Base-by-base conservation (phyloP, 2,888 invertebrate genomes). In the Tanypteryx hageni region DNA sequence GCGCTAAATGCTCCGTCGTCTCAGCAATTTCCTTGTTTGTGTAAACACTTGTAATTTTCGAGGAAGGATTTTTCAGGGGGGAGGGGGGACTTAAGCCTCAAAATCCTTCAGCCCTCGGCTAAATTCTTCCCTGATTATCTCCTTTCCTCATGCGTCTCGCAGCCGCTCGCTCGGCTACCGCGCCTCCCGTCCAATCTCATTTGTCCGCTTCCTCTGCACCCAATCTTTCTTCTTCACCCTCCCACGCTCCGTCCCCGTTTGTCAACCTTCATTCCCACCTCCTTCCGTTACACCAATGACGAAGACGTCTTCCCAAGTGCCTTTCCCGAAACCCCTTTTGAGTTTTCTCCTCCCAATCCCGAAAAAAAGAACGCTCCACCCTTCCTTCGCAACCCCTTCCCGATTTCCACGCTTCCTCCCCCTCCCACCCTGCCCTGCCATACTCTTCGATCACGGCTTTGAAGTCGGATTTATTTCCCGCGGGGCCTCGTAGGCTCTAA, bases 381-480 rank as follows among this genome's bases (percentile, higher is more conserved):
- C 44, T 5, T 44, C 5, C 44, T 5, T 44, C 5, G 1, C 44
- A 44, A 44, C 44, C 44, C 44, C 44, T 44, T 44, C 44, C 44
- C 44, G 44, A 44, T 44, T 44, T 44, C 44, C 44, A 44, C 44
- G 31, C 11, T 31, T 13, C 31, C 44, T 18, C 82, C 44, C 44
- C 44, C 1, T 44, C 44, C 44, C 44, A 44, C 1, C 44, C 44
- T 44, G 44, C 4, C 31, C 61, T 59, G 14, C 86, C 61, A 59
- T 61, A 86, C 59, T 59, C 86, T 86, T 86, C 86, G 86, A 86
- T 86, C 86, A 86, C 13, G 86, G 86, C 61, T 86, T 86, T 86
- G 61, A 86, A 57, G 86, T 61, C 86, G 86, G 86, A 61, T 86
- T 86, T 86, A 86, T 61, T 86, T 61, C 61, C 27, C 86, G 58